phyloP scores from a whole-genome alignment of 2,888 invertebrate species.

The Erebia aethiops region DNA sequence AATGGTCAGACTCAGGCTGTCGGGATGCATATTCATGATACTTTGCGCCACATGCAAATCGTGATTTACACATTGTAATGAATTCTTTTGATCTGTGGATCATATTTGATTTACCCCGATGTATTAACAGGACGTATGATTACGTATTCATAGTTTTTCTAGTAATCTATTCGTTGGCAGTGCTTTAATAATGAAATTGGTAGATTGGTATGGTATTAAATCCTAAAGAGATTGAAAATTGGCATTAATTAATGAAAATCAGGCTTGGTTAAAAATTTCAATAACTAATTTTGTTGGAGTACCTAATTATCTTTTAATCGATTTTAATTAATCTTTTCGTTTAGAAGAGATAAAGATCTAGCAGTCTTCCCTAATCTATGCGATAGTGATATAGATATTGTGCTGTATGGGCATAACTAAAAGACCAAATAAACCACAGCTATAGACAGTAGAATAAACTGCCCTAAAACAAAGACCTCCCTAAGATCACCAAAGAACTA shows the following conservation, averaged over 20 bases:
- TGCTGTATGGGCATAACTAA: no score
- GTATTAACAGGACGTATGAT: constrained; percentile 74
- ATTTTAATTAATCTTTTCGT: no score
- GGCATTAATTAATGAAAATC: neutral
- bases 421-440: no score
- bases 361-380: no score
- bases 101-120: constrained; percentile 82
- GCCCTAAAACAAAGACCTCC: neutral
- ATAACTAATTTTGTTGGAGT: neutral
- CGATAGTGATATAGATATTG: no score
- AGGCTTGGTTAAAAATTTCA: neutral
- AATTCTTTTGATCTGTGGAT: constrained; percentile 83
- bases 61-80: constrained; percentile 83
- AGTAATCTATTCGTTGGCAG: constrained; percentile 10
- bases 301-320: no score
- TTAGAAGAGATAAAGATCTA: no score
- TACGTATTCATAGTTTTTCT: constrained; percentile 79
- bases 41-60: constrained; percentile 80
- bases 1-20: constrained; percentile 71
- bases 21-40: constrained; percentile 80
- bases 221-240: neutral
- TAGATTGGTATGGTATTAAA: neutral
- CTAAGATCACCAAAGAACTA: no score
- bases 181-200: constrained; percentile 9
- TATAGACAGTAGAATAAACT: no score